Evolutionary conservation across 2,113 vertebrate species (phyloP), one percentile per base, ranked within the genome.

Genomic region (Urocitellus parryii): DNA sequence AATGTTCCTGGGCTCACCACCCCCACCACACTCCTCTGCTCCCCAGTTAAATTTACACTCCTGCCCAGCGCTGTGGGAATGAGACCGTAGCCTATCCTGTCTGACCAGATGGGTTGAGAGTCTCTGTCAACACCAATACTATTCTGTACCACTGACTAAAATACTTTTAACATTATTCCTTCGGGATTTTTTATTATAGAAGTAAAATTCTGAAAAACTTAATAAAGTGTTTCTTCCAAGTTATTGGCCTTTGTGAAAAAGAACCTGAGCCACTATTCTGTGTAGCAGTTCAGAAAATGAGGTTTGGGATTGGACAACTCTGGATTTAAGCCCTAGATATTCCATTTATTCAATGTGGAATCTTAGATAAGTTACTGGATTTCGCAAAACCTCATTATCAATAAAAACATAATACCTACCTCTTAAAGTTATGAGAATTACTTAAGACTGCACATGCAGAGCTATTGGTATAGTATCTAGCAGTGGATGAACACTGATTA

Each of bases 101-200:
- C 86, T 78, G 74, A 76, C 95, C 94, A 97, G 77, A 95, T 97
- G 96, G 94, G 93, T 82, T 96, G 88, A 96, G 80, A 95, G 95
- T 90, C 81, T 96, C 95, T 97, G 96, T 96, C 95, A 98, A 97
- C 97, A 97, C 96, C 93, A 91, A 86, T 88, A 88, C 85, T 96
- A 94, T 97, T 97, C 96, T 98, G 94, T 92, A 88, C 67, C 81
- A 70, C 56, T 77, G 82, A 97, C 88, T 94, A 92, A 97, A 97
- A 96, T 96, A 93, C 88, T 92, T 97, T 81, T 61, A 95, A 90
- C 74, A 76, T 94, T 88, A 95, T 96, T 92, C 70, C 81, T 93
- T 90, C 86, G 96, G 32, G 70, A 70, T 61, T 74, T 79, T 97
- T 85, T 81, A 95, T 94, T 85, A 88, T 25, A 92, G 48, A 97